Evolutionary conservation across 2,113 vertebrate species (phyloP), one percentile per base, ranked within the genome.

Genomic region (Cyphomyrus plagiostoma): DNA sequence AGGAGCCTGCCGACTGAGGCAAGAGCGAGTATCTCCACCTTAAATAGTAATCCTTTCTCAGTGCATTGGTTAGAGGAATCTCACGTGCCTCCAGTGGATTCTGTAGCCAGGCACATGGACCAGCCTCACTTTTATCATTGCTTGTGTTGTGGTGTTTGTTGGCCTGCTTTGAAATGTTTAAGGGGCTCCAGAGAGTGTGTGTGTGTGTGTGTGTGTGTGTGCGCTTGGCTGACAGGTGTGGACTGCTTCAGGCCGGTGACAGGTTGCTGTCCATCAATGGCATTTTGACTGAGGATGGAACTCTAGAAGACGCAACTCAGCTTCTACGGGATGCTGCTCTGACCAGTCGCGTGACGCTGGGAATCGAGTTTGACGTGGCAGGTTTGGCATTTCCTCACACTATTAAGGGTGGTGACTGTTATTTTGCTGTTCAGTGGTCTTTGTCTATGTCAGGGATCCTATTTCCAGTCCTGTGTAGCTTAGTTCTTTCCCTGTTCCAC

Each of bases 231-330:
- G 23, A 52, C 88, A 99, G 98, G 92, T 99, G 97, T 94, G 98
- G 98, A 3, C 94, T 99, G 89, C 95, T 99, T 53, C 98, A 99
- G 93, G 97, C 98, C 1, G 98, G 98, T 45, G 98, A 99, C 95
- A 93, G 98, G 90, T 94, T 99, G 8, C 94, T 99, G 86, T 97
- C 97, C 90, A 98, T 99, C 92, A 99, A 99, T 0, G 97, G 98
- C 90, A 97, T 99, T 2, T 96, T 97, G 0, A 98, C 98, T 0
- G 98, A 99, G 93, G 98, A 99, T 0, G 98, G 98, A 70, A 99
- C 98, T 0, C 94, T 99, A 95, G 98, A 99, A 90, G 98, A 99
- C 70, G 98, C 98, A 91, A 98, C 98, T 91, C 98, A 99, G 95
- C 97, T 99, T n/a, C 93, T 99, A 91, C 94, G 98, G 88, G 98